Percentiles rank a stretch among this genome's conserved stretches.
Conservation (phyloP, 2,888 invertebrate genomes). For the Hyles lineata region DNA sequence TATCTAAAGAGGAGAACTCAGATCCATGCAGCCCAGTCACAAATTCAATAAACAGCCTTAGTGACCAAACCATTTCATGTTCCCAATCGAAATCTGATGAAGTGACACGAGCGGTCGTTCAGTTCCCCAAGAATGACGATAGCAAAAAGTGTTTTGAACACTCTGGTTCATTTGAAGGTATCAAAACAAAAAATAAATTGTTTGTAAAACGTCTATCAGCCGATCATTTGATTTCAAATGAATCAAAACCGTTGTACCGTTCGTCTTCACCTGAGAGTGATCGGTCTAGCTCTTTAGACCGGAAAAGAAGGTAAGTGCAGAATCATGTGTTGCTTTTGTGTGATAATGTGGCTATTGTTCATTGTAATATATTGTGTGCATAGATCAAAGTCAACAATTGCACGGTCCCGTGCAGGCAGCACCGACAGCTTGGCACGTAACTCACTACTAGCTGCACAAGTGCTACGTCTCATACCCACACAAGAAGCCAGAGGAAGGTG, state of each 20-base stretch:
- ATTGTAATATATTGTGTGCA: slow-evolving; percentile 42
- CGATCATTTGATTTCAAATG: slow-evolving; percentile 78
- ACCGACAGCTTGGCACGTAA: slow-evolving; percentile 90
- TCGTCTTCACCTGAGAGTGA: slow-evolving; percentile 81
- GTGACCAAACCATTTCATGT: slow-evolving; percentile 67
- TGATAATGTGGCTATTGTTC: slow-evolving; percentile 32
- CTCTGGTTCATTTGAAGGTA: slow-evolving; percentile 79
- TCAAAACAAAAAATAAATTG: slow-evolving; percentile 74
- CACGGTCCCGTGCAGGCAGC: slow-evolving; percentile 77
- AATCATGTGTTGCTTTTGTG: slow-evolving; percentile 21
- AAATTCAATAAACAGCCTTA: slow-evolving; percentile 69
- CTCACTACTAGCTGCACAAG: slow-evolving; percentile 91
- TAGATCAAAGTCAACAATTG: slow-evolving; percentile 76
- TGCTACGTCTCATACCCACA: slow-evolving; percentile 92
- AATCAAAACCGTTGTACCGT: slow-evolving; percentile 70
- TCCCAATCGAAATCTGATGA: slow-evolving; percentile 74
- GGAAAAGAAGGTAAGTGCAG: slow-evolving; percentile 71
- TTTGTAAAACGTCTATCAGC: slow-evolving; percentile 81
- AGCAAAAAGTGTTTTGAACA: slow-evolving; percentile 75
- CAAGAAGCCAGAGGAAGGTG: slow-evolving; percentile 92
- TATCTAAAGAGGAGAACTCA: slow-evolving; percentile 65
- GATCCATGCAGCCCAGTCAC: slow-evolving; percentile 72
- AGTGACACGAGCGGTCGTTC: slow-evolving; percentile 73
- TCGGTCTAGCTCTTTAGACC: slow-evolving; percentile 77
- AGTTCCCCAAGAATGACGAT: slow-evolving; percentile 74